Percentiles rank a stretch among this genome's conserved stretches.
These are phyloP conservation scores for Mylabris phalerata DNA, from an alignment of 1,140 invertebrate genomes.

Conservation along the genomic window DNA sequence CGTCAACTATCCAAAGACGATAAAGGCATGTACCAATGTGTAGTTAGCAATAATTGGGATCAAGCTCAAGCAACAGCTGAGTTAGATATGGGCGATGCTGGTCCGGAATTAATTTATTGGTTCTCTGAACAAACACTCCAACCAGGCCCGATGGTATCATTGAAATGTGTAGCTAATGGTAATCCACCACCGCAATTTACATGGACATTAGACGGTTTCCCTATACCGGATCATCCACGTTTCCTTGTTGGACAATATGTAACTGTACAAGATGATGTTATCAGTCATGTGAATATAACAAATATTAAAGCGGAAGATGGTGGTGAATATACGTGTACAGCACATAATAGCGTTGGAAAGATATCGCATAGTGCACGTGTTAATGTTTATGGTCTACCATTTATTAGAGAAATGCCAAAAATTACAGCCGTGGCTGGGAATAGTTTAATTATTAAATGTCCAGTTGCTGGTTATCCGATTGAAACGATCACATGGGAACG, in stretches of 20 bases:
- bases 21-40: conserved; percentile 85
- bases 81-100: conserved; percentile 74
- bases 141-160: conserved; percentile 76
- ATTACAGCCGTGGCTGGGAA: conserved; percentile 83
- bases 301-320: conserved; percentile 83
- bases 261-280: conserved; percentile 84
- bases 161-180: conserved; percentile 86
- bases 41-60: conserved; percentile 77
- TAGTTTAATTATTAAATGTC: conserved; percentile 81
- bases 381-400: conserved; percentile 86
- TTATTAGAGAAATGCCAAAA: conserved; percentile 84
- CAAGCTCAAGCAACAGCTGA: conserved; percentile 78
- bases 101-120: conserved; percentile 78
- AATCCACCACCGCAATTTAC: conserved; percentile 85
- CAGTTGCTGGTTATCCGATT: conserved; percentile 89
- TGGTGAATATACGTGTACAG: conserved; percentile 83
- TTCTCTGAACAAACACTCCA: conserved; percentile 87
- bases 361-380: conserved; percentile 75
- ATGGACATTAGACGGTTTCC: conserved; percentile 83
- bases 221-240: conserved; percentile 63
- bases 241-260: conserved; percentile 87
- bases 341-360: conserved; percentile 70
- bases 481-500: conserved; percentile 82
- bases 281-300: conserved; percentile 91
- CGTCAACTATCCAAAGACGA: conserved; percentile 67